Base-by-base conservation (phyloP, 1,140 invertebrate species). In the Dysdera silvatica region DNA sequence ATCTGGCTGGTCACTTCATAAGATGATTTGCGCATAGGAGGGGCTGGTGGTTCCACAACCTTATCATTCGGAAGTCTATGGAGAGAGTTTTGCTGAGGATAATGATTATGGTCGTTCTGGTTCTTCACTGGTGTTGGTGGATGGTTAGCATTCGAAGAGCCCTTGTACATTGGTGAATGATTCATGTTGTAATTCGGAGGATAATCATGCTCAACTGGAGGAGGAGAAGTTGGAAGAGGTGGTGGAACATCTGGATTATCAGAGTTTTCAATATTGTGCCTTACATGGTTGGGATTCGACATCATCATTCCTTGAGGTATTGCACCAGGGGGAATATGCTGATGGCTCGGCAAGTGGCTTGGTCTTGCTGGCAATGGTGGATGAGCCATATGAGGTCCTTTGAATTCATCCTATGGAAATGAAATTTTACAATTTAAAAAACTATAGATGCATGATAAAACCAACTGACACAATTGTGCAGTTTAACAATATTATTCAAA, bases 1-100 rank as follows among this genome's bases (percentile, higher is more conserved):
- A 64, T 64, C 4, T 61, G 56, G 52, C 55, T 60, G 5, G 56
- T 61, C 2, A 61, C 33, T 54, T 68, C 67, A 31, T 61, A 68
- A 3, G 67, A 68, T 16, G 56, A 59, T 33, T 68, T 68, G 4
- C 67, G 29, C 14, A 61, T 40, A 10, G 66, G 66, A 16, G 66
- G 66, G 3, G 66, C 35, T 20, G 61, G 58, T 12, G 48, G 43
- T 41, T 37, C 57, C 2, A 24, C 23, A 7, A 45, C 24, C 14
- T 58, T 65, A 4, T 58, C 61, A 35, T 37, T 41, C 5, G n/a
- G 23, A 18, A 41, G 33, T 16, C 23, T 29, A 4, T 7, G n/a
- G n/a, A 35, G 4, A 18, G 51, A 48, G 18, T 48, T 56, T 7
- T 16, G 40, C 20, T 62, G 60, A 4, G 32, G 51, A 20, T 24